These are phyloP conservation scores for Parascotia fuliginaria DNA, from an alignment of 2,888 invertebrate species.

Conservation along the genomic window DNA sequence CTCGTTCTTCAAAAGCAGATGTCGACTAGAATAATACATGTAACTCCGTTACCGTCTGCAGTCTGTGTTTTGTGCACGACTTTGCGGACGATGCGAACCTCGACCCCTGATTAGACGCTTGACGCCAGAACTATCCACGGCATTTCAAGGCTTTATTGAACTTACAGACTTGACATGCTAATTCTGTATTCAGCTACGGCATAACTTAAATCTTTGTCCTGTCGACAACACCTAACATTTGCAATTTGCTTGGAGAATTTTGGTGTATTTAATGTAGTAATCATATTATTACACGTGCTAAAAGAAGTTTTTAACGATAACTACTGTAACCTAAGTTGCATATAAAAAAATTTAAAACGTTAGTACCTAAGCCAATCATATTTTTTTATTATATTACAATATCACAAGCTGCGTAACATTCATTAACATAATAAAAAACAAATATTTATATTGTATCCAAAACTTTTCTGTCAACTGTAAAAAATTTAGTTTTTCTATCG, in stretches of 20 bases:
- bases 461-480: too few species aligned
- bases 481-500: too few species aligned
- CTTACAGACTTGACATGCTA: conserved; percentile 39
- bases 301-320: too few species aligned
- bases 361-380: too few species aligned
- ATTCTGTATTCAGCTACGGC: conserved; percentile 34
- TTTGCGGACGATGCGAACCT: conserved; percentile 39
- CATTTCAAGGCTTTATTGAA: conserved; percentile 48
- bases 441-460: too few species aligned
- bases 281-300: too few species aligned
- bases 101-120: conserved; percentile 57
- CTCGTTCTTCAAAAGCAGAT: conserved; percentile 42
- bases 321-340: too few species aligned
- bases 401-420: too few species aligned
- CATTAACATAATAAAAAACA: too few species aligned
- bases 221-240: conserved; percentile 19
- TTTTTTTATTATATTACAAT: too few species aligned
- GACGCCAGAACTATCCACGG: conserved; percentile 48
- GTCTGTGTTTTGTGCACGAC: conserved; percentile 36
- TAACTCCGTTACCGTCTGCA: conserved; percentile 41
- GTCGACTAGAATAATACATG: conserved; percentile 44
- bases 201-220: conserved; percentile 38
- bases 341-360: too few species aligned
- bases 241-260: not conserved
- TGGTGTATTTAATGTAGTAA: not conserved